Conservation (phyloP, 2,113 vertebrate species). For the Heterochromis multidens region DNA sequence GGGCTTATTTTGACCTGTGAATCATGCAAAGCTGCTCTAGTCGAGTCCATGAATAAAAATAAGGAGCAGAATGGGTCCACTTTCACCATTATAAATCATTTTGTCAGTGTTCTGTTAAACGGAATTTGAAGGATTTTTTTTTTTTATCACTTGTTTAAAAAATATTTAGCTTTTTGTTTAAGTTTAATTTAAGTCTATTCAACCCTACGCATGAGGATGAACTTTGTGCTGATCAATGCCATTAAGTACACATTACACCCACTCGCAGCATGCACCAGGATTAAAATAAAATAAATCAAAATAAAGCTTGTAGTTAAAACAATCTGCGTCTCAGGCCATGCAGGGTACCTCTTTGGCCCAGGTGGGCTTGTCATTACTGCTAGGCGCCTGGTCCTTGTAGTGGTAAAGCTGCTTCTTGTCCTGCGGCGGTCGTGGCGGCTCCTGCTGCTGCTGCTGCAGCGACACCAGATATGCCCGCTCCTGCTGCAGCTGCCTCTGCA, state of each 20-base stretch:
- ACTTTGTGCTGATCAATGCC: too few species aligned
- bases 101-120: accelerated
- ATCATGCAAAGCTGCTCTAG: background rate
- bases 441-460: slow-evolving; percentile 84
- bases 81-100: background rate
- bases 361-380: slow-evolving; percentile 88
- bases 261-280: background rate
- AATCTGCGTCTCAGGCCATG: background rate
- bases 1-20: background rate
- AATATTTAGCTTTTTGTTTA: background rate
- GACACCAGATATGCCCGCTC: slow-evolving; percentile 95
- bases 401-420: slow-evolving; percentile 98
- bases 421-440: slow-evolving; percentile 80
- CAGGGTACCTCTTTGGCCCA: slow-evolving; percentile 94
- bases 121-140: background rate
- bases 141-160: background rate
- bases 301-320: background rate
- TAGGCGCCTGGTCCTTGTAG: slow-evolving; percentile 94
- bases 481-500: slow-evolving; percentile 96
- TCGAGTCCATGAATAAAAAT: background rate
- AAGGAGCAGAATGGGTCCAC: background rate
- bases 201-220: background rate
- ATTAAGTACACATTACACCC: too few species aligned
- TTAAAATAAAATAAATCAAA: background rate
- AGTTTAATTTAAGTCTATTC: too few species aligned